Conservation (phyloP, 2,113 vertebrate genomes). For the Chauna torquata region DNA sequence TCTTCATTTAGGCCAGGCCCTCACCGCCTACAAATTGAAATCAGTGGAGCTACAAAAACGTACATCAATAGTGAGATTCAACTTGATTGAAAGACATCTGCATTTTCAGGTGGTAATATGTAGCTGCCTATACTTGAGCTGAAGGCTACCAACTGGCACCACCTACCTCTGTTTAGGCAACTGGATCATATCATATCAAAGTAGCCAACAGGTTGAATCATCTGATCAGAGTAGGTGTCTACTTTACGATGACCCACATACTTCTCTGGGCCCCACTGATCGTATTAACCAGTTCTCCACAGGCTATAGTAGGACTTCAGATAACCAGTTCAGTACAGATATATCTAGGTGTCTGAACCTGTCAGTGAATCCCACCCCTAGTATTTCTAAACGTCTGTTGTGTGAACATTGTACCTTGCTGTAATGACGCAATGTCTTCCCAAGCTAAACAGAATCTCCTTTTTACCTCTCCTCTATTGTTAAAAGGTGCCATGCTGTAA, state of each 20-base stretch:
- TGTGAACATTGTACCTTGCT: background rate
- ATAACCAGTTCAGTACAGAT: background rate
- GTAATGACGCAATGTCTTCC: background rate
- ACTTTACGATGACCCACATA: background rate
- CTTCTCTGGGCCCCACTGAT: background rate
- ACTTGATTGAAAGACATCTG: background rate
- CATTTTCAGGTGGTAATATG: background rate
- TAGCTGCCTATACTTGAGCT: background rate
- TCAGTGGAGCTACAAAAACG: background rate
- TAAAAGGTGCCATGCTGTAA: conserved; percentile 85
- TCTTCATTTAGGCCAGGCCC: background rate
- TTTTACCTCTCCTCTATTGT: background rate
- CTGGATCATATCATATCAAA: background rate
- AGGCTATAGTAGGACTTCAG: background rate
- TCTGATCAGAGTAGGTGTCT: background rate
- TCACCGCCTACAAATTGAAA: background rate
- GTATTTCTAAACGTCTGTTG: background rate
- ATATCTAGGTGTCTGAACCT: background rate
- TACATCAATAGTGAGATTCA: background rate
- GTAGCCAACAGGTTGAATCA: background rate
- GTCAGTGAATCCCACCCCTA: background rate
- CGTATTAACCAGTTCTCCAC: background rate
- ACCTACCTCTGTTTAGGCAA: background rate
- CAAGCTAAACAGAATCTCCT: background rate
- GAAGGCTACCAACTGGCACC: background rate